Evolutionary conservation across 2,113 vertebrate species (phyloP), one percentile per base, ranked within the genome.

Genomic region (Physeter macrocephalus): DNA sequence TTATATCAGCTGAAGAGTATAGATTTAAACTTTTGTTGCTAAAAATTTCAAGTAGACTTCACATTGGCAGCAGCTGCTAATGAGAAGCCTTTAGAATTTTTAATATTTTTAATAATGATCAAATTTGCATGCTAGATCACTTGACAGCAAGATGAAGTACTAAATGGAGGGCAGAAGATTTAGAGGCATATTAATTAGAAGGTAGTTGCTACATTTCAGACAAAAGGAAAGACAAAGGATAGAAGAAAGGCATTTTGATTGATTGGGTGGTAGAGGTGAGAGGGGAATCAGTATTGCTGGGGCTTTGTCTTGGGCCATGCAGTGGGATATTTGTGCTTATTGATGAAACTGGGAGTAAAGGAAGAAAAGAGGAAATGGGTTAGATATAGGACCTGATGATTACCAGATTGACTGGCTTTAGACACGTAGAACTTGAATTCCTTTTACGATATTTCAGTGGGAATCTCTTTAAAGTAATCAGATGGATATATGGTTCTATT

Each of bases 41-140:
- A 74, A 85, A 89, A 92, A 31, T 88, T 94, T 80, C 88, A 95
- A n/a, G 15, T 90, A 86, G 74, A 59, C 54, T 83, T 94, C 52
- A 72, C 43, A 41, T 80, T 89, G 69, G 25, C 75, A 92, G 1
- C 6, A 67, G 29, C 27, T 57, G 27, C 62, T 88, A 85, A 82
- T 78, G 81, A 75, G 41, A 94, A 64, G 10, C 20, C 75, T 97
- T 95, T 87, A 75, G 18, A 93, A 82, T 86, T 93, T 93, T 93
- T 85, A 83, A 62, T 93, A 49, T 93, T 90, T 87, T 83, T 74
- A 95, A 59, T 77, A 93, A 69, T 69, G 46, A 59, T 78, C 34
- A 92, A 20, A 89, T 80, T 74, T 89, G 57, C 46, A 27, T 61
- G 18, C 54, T 92, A 54, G 57, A 31, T 94, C 9, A 49, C 43